A percentile compares a stretch with the other conserved stretches of the same genome.
Conservation (phyloP, 92 coral and sea anemone species). For the Muricea muricata region DNA sequence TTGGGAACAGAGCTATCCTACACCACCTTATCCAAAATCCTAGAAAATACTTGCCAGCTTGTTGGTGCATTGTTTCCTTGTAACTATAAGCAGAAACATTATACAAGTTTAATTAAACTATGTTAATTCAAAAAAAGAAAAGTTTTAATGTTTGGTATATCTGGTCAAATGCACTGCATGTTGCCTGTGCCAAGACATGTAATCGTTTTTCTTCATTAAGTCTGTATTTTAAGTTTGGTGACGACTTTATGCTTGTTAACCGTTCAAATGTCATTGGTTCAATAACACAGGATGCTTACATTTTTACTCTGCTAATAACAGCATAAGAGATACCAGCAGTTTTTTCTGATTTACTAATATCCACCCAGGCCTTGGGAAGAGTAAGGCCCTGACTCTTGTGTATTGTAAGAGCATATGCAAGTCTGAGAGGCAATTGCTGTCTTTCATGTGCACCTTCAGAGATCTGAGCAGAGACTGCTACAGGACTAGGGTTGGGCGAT, state of each 20-base stretch:
- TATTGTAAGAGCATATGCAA: conserved; percentile 8
- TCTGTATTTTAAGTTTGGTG: background rate
- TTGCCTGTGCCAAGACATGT: background rate
- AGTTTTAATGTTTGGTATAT: background rate
- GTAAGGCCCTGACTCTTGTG: conserved; percentile 11
- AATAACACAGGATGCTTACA: too few species aligned
- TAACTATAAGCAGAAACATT: conserved; percentile 18
- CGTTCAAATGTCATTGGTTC: too few species aligned
- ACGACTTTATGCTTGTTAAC: conserved; percentile 1
- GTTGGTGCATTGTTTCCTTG: background rate
- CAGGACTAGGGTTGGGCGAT: too few species aligned
- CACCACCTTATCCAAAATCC: background rate
- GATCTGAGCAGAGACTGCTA: conserved; percentile 10
- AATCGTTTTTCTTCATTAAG: background rate
- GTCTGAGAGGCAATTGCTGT: conserved; percentile 9
- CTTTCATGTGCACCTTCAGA: conserved; percentile 11
- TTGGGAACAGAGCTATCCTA: too few species aligned
- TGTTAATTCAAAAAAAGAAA: background rate
- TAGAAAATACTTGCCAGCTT: background rate
- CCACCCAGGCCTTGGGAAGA: conserved; percentile 5
- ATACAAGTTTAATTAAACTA: background rate
- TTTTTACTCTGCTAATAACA: conserved; percentile 10
- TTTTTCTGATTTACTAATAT: conserved; percentile 13
- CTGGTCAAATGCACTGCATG: conserved; percentile 8
- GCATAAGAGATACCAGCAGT: too few species aligned